Percentiles rank a stretch among this genome's conserved stretches.
These are phyloP conservation scores for Phaenicophaeus curvirostris DNA, from an alignment of 2,797 vertebrate genomes.

Conservation along the genomic window DNA sequence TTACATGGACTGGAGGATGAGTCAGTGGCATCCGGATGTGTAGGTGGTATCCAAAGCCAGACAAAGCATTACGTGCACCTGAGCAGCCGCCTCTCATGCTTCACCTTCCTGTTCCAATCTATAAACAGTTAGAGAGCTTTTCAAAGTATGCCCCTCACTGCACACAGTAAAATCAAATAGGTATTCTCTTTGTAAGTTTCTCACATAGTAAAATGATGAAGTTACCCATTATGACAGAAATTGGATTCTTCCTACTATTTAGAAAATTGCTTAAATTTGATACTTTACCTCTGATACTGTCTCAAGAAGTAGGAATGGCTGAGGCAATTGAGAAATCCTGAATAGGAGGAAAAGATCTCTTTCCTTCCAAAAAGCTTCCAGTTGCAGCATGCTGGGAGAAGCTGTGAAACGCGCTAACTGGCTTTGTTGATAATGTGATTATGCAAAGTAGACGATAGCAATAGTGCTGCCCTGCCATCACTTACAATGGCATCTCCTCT, in stretches of 20 bases:
- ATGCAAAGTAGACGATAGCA: slow-evolving; percentile 25
- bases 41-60: neutral
- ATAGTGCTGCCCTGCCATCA: neutral
- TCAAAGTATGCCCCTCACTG: neutral
- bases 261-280: neutral
- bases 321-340: slow-evolving; percentile 18
- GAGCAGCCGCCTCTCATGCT: neutral
- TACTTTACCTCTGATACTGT: neutral
- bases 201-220: neutral
- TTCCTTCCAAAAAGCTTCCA: neutral
- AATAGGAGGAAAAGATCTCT: neutral
- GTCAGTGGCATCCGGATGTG: neutral
- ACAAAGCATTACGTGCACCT: neutral
- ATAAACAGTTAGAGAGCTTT: neutral
- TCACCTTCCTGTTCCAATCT: neutral
- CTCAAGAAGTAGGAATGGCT: neutral
- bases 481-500: slow-evolving; percentile 27
- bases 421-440: neutral
- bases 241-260: neutral
- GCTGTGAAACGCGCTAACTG: slow-evolving; percentile 15
- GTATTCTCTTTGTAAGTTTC: neutral
- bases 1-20: neutral
- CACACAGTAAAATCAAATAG: neutral
- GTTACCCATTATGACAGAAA: neutral
- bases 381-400: neutral